A percentile compares a stretch with the other conserved stretches of the same genome.
Conservation (phyloP, 2,113 vertebrate species). For the Rallus limicola region DNA sequence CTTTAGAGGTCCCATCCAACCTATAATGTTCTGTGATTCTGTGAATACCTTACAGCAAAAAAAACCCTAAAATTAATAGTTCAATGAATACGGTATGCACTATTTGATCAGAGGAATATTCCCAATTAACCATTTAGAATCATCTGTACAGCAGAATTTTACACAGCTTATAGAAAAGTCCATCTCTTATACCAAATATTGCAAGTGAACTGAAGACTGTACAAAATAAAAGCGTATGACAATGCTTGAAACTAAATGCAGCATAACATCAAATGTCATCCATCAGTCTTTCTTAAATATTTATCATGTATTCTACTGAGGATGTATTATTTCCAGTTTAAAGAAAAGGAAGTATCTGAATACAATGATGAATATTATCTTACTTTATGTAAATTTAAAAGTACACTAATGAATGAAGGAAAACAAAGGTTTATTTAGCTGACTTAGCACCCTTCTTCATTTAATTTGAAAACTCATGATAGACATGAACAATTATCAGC, state of each 20-base stretch:
- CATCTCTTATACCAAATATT: background rate
- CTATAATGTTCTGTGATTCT: too few species aligned
- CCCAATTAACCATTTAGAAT: background rate
- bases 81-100: background rate
- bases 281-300: background rate
- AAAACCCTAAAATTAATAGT: background rate
- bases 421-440: background rate
- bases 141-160: background rate
- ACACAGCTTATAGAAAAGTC: background rate
- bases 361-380: background rate
- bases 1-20: too few species aligned
- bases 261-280: background rate
- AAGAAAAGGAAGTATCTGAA: background rate
- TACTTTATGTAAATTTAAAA: background rate
- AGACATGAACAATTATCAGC: background rate
- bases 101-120: background rate
- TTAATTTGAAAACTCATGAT: background rate
- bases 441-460: background rate
- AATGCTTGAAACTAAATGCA: background rate
- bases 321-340: background rate
- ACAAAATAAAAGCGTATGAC: background rate
- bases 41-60: too few species aligned
- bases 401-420: background rate
- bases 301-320: background rate
- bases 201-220: background rate